Evolutionary conservation across 2,113 vertebrate genomes (phyloP).

Genomic region (Heptranchias perlo): DNA sequence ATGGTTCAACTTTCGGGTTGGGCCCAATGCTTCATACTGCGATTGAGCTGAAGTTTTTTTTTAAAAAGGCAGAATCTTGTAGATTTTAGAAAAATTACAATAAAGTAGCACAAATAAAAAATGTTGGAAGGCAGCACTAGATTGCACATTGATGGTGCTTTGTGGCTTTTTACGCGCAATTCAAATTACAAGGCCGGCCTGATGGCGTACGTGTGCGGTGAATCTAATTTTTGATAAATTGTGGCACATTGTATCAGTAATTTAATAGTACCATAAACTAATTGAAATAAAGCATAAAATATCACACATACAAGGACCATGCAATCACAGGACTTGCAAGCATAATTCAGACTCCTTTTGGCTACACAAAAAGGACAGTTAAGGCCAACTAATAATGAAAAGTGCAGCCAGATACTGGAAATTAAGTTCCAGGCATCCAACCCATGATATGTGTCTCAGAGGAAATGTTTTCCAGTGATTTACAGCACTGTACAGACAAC

Average conservation of each 20-base stretch:
- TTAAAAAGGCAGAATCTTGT: not conserved
- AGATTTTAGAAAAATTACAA: not conserved
- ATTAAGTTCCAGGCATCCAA: too few relatives aligned
- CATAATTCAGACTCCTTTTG: not conserved
- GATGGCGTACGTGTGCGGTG: not conserved
- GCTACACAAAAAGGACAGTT: not conserved
- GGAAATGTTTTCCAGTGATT: not conserved
- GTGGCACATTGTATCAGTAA: too few relatives aligned
- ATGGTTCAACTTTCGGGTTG: not conserved
- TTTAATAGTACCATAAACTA: not conserved
- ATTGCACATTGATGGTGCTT: not conserved
- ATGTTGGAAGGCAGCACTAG: not conserved
- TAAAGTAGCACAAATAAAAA: not conserved
- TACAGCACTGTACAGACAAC: not conserved
- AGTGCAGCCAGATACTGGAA: not conserved
- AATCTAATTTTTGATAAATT: not conserved
- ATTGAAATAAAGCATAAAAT: not conserved
- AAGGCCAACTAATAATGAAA: not conserved
- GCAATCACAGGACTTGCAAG: not conserved
- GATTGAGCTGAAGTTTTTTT: not conserved
- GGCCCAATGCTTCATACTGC: not conserved
- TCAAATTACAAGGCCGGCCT: not conserved
- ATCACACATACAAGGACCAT: not conserved
- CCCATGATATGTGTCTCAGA: not conserved
- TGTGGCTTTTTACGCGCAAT: not conserved